phyloP scores from a whole-genome alignment of 2,797 vertebrate genomes.

The Mus spretus region DNA sequence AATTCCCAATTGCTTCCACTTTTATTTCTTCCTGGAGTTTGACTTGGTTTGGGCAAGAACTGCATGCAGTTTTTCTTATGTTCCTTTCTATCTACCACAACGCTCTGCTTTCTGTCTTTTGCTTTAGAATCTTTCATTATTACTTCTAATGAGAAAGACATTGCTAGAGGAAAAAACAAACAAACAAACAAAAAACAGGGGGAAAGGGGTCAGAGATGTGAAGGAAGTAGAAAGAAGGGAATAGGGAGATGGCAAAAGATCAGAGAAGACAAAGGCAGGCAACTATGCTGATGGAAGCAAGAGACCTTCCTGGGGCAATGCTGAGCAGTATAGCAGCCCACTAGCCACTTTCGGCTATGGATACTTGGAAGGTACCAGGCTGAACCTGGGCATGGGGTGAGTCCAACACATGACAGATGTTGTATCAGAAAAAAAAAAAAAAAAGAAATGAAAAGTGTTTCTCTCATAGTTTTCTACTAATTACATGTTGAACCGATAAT shows the following conservation, averaged over 20 bases:
- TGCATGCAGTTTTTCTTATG: not conserved
- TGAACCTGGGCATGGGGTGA: not conserved
- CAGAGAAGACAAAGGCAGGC: not conserved
- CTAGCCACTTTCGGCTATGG: rapidly evolving
- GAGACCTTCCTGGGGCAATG: not conserved
- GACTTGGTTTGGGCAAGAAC: not conserved
- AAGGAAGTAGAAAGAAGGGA: not conserved
- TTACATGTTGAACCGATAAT: constrained; percentile 9
- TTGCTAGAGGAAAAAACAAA: not conserved
- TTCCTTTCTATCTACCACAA: not conserved
- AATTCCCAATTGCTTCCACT: not conserved
- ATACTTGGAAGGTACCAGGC: not conserved
- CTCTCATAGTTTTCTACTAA: not conserved
- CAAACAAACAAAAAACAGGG: not conserved
- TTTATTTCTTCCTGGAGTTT: constrained; percentile 56
- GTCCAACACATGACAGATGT: not conserved
- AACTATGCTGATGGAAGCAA: not conserved
- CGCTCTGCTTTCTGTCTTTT: not conserved
- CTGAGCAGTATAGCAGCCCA: rapidly evolving
- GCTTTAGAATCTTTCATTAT: not conserved
- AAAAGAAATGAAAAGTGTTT: not conserved
- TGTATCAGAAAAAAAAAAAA: not conserved
- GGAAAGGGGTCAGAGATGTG: not conserved
- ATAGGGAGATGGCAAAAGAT: not conserved
- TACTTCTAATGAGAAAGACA: constrained; percentile 40